phyloP scores from a whole-genome alignment of 2,113 vertebrate species.

The Misgurnus mizolepis region DNA sequence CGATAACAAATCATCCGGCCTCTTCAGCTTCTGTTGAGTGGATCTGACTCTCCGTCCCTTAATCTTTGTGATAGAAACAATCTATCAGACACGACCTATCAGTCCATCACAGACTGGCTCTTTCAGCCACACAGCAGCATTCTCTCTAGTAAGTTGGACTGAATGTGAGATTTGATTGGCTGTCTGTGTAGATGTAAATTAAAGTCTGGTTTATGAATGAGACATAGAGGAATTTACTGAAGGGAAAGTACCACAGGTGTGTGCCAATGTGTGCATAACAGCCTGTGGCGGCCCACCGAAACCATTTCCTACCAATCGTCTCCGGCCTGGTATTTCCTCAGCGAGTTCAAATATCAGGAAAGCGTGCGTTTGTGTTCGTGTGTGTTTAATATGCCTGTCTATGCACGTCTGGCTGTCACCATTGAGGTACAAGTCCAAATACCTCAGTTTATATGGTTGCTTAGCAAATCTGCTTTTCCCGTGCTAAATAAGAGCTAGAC shows the following conservation, averaged over 20 bases:
- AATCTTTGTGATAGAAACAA: slow-evolving; percentile 21
- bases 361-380: slow-evolving; percentile 42
- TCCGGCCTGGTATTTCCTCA: slow-evolving; percentile 26
- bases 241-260: slow-evolving; percentile 1
- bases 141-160: neutral
- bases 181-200: neutral
- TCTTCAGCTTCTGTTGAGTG: slow-evolving; percentile 40
- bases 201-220: slow-evolving; percentile 12
- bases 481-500: slow-evolving; percentile 63
- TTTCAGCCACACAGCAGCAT: too few species aligned
- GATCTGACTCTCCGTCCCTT: slow-evolving; percentile 9
- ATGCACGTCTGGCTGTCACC: slow-evolving; percentile 19
- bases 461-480: slow-evolving; percentile 72
- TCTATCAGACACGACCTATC: slow-evolving; percentile 1
- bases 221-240: slow-evolving; percentile 1
- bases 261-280: neutral
- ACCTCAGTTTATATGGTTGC: slow-evolving; percentile 69
- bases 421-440: slow-evolving; percentile 63
- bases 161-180: slow-evolving; percentile 13
- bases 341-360: slow-evolving; percentile 58
- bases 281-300: neutral
- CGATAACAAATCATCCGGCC: slow-evolving; percentile 36
- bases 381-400: slow-evolving; percentile 34
- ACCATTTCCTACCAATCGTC: slow-evolving; percentile 12
- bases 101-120: too few species aligned